A percentile compares a stretch with the other conserved stretches of the same genome.
phyloP scores from a whole-genome alignment of 2,888 invertebrate genomes.

The Tolmerus cingulatus region DNA sequence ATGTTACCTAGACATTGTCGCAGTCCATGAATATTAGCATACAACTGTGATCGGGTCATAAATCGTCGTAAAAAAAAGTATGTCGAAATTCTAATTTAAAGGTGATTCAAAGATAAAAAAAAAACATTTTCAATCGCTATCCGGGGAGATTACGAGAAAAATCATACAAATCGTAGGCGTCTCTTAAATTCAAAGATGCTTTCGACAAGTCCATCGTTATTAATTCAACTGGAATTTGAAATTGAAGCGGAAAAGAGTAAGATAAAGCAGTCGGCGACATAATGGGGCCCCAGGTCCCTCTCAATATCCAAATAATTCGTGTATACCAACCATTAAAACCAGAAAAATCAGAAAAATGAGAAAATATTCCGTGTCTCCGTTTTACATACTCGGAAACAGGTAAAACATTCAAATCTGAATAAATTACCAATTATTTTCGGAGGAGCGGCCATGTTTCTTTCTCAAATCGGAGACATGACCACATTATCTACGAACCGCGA shows the following conservation, averaged over 20 bases:
- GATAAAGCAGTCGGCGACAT: slow-evolving; percentile 1
- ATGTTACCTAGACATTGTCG: neutral
- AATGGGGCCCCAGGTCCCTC: neutral
- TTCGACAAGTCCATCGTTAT: slow-evolving; percentile 25
- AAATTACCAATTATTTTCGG: slow-evolving; percentile 57
- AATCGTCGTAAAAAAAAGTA: slow-evolving; percentile 19
- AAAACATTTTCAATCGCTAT: neutral
- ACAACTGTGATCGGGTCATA: slow-evolving; percentile 26
- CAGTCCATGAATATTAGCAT: slow-evolving; percentile 15
- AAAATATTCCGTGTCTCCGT: slow-evolving; percentile 30
- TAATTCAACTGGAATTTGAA: neutral
- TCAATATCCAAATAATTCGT: slow-evolving; percentile 24
- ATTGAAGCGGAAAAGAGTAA: neutral
- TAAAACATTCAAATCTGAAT: slow-evolving; percentile 51
- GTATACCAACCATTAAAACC: slow-evolving; percentile 17
- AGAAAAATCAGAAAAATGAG: slow-evolving; percentile 8
- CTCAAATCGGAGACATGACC: slow-evolving; percentile 42
- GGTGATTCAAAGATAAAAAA: slow-evolving; percentile 20
- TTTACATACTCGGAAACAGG: slow-evolving; percentile 31
- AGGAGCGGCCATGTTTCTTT: slow-evolving; percentile 49
- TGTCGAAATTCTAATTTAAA: slow-evolving; percentile 33
- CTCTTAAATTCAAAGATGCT: slow-evolving; percentile 7
- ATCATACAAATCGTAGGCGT: slow-evolving; percentile 17
- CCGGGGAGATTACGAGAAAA: neutral
- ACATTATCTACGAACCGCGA: slow-evolving; percentile 39